Percentiles rank a stretch among this genome's conserved stretches.
These are phyloP conservation scores for Cardiocondyla obscurior DNA, from an alignment of 1,140 invertebrate genomes.

Conservation along the genomic window DNA sequence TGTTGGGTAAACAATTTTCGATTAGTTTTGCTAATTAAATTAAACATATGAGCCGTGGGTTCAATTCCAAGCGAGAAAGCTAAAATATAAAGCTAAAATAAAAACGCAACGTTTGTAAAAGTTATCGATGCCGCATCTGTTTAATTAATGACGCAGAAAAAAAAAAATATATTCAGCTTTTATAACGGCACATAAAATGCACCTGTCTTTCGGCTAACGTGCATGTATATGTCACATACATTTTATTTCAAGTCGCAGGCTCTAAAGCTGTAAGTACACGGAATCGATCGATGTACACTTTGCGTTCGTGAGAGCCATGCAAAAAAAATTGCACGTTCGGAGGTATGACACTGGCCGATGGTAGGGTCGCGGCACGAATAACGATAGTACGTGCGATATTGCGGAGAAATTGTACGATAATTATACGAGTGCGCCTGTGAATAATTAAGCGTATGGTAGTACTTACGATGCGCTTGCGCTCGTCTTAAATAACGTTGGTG, in stretches of 20 bases:
- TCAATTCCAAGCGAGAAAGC: not conserved
- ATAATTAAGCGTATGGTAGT: conserved; percentile 50
- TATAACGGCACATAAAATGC: conserved; percentile 6
- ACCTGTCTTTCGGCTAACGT: conserved; percentile 13
- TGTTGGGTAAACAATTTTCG: not conserved
- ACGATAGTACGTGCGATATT: conserved; percentile 38
- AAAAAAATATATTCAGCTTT: conserved; percentile 32
- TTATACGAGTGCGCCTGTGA: conserved; percentile 47
- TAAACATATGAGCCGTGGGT: not conserved
- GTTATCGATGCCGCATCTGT: not conserved
- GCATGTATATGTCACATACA: conserved; percentile 21
- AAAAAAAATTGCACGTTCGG: conserved; percentile 55
- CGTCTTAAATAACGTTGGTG: conserved; percentile 25
- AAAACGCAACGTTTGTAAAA: not conserved
- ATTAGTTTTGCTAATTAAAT: not conserved
- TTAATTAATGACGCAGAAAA: conserved; percentile 29
- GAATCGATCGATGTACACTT: conserved; percentile 45
- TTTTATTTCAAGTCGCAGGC: conserved; percentile 35
- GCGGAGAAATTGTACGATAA: conserved; percentile 41
- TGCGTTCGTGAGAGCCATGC: conserved; percentile 29
- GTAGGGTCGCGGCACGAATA: conserved; percentile 32
- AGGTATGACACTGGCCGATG: conserved; percentile 52
- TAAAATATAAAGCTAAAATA: not conserved
- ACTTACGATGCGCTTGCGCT: conserved; percentile 38
- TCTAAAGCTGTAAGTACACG: conserved; percentile 44